phyloP scores from a whole-genome alignment of 2,797 vertebrate genomes.

The Pipistrellus pygmaeus region DNA sequence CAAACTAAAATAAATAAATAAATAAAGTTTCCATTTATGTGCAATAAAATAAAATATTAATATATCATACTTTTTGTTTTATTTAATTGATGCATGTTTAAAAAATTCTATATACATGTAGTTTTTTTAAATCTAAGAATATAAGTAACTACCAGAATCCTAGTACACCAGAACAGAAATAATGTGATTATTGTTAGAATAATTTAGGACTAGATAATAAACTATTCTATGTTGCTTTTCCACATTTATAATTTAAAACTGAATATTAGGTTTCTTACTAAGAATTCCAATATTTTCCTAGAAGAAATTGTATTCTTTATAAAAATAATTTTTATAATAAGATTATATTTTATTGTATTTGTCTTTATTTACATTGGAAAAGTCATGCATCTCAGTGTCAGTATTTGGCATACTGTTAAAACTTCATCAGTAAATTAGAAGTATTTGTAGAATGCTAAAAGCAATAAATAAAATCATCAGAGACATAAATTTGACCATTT shows the following conservation, averaged over 20 bases:
- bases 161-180: neutral
- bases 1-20: neutral
- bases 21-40: neutral
- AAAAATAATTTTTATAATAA: neutral
- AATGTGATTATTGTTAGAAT: neutral
- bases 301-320: neutral
- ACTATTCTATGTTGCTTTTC: neutral
- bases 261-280: neutral
- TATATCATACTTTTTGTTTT: neutral
- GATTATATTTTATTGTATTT: neutral
- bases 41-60: neutral
- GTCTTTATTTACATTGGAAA: constrained; percentile 16
- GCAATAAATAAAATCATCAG: neutral
- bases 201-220: constrained; percentile 1
- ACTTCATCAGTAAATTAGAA: neutral
- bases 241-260: neutral
- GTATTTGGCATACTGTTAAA: neutral
- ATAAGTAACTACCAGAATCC: neutral
- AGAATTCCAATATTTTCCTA: neutral
- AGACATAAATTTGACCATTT: neutral
- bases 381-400: neutral
- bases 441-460: neutral
- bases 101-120: neutral
- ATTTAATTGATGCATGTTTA: neutral
- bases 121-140: neutral